Evolutionary conservation across 2,113 vertebrate genomes (phyloP).

Genomic region (Oxygymnocypris stewartii): DNA sequence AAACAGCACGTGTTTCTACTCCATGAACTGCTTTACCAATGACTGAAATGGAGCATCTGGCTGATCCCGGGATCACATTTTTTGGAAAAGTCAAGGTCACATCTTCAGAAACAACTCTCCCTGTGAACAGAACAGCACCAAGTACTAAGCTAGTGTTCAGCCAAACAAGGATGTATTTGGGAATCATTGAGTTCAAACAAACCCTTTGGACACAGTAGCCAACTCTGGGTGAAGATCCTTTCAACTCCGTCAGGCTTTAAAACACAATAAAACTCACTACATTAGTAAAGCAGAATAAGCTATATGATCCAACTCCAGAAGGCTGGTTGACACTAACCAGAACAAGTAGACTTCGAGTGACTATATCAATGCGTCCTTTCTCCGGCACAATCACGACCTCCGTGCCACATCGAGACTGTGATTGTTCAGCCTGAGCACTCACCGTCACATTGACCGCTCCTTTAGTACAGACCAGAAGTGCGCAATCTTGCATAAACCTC

Average conservation of each 20-base stretch:
- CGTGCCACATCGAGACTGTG: constrained; percentile 67
- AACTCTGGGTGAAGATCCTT: constrained; percentile 56
- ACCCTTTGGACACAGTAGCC: neutral
- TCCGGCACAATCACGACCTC: constrained; percentile 72
- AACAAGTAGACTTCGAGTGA: constrained; percentile 77
- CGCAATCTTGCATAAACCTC: too few species aligned
- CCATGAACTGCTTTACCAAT: constrained; percentile 68
- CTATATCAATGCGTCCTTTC: constrained; percentile 75
- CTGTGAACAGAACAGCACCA: neutral
- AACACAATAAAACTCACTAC: too few species aligned
- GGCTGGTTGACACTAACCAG: constrained; percentile 68
- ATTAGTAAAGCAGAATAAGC: too few species aligned
- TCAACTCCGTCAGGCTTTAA: constrained; percentile 73
- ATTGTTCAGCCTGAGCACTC: constrained; percentile 72
- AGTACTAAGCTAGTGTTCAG: neutral
- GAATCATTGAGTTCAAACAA: neutral
- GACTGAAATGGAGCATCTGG: constrained; percentile 76
- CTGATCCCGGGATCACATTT: constrained; percentile 70
- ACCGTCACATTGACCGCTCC: constrained; percentile 77
- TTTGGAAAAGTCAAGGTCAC: constrained; percentile 51
- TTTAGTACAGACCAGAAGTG: constrained; percentile 44
- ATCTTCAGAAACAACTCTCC: constrained; percentile 27
- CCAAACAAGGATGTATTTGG: too few species aligned
- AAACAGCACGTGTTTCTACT: neutral
- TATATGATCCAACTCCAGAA: neutral